These are phyloP conservation scores for Aricia artaxerxes DNA, from an alignment of 2,888 invertebrate species.

Conservation along the genomic window DNA sequence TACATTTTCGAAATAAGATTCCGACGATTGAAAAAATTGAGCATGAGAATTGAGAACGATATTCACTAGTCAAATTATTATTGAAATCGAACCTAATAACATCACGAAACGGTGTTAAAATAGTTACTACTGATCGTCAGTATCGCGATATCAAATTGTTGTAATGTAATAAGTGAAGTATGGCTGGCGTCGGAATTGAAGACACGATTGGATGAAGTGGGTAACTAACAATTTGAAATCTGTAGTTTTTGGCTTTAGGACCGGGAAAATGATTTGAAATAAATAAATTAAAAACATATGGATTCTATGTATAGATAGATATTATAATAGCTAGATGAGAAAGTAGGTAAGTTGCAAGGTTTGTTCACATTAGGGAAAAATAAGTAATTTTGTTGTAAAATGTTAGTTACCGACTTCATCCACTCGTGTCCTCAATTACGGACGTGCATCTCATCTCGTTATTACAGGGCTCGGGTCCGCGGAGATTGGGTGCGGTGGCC, in stretches of 20 bases:
- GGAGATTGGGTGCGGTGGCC: constrained; percentile 41
- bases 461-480: constrained; percentile 42
- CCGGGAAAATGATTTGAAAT: too few relatives aligned
- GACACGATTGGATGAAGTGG: too few relatives aligned
- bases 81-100: constrained; percentile 4
- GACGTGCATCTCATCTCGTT: constrained; percentile 43
- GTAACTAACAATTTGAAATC: too few relatives aligned
- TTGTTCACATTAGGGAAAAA: too few relatives aligned
- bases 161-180: constrained; percentile 36
- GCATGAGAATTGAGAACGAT: background rate
- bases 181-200: background rate
- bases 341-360: too few relatives aligned
- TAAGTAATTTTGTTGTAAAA: too few relatives aligned
- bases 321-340: too few relatives aligned
- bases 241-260: too few relatives aligned
- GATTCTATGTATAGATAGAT: too few relatives aligned
- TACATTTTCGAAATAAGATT: background rate
- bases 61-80: constrained; percentile 3
- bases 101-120: constrained; percentile 18
- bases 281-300: too few relatives aligned
- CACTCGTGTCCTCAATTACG: constrained; percentile 21
- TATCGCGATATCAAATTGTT: constrained; percentile 17
- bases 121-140: constrained; percentile 15
- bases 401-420: too few relatives aligned
- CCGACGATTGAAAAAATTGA: background rate